phyloP scores from a whole-genome alignment of 2,888 invertebrate species.

The Protodeltote pygarga region DNA sequence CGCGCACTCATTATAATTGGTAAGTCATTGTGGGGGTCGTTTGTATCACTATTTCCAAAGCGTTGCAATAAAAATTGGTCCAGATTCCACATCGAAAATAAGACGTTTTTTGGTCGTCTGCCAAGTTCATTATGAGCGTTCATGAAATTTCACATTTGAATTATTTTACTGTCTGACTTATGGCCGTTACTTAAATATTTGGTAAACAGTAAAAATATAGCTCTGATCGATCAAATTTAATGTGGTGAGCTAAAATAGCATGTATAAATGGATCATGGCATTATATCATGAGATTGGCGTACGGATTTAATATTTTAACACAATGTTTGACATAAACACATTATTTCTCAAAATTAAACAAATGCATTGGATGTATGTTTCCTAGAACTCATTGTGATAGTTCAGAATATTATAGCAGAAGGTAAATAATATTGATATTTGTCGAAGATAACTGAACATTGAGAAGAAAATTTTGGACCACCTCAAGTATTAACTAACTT shows the following conservation, averaged over 20 bases:
- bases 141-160: slow-evolving; percentile 88
- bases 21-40: slow-evolving; percentile 74
- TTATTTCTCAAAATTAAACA: slow-evolving; percentile 53
- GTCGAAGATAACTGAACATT: neutral
- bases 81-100: slow-evolving; percentile 87
- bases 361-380: slow-evolving; percentile 22
- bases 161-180: slow-evolving; percentile 87
- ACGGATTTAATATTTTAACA: slow-evolving; percentile 55
- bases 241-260: slow-evolving; percentile 78
- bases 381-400: slow-evolving; percentile 15
- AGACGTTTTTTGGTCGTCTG: slow-evolving; percentile 86
- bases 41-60: slow-evolving; percentile 81
- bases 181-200: slow-evolving; percentile 87
- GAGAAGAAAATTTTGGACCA: neutral
- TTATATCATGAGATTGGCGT: slow-evolving; percentile 61
- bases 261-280: slow-evolving; percentile 77
- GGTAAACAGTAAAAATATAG: slow-evolving; percentile 87
- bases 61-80: slow-evolving; percentile 86
- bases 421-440: too few species aligned
- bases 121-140: slow-evolving; percentile 87
- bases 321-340: slow-evolving; percentile 58
- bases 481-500: slow-evolving; percentile 4
- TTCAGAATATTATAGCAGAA: slow-evolving; percentile 10
- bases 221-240: slow-evolving; percentile 86
- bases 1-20: slow-evolving; percentile 61